Evolutionary conservation across 92 coral and sea anemone genomes (phyloP), one percentile per base, ranked within the genome.

Genomic region (Siderastrea radians): DNA sequence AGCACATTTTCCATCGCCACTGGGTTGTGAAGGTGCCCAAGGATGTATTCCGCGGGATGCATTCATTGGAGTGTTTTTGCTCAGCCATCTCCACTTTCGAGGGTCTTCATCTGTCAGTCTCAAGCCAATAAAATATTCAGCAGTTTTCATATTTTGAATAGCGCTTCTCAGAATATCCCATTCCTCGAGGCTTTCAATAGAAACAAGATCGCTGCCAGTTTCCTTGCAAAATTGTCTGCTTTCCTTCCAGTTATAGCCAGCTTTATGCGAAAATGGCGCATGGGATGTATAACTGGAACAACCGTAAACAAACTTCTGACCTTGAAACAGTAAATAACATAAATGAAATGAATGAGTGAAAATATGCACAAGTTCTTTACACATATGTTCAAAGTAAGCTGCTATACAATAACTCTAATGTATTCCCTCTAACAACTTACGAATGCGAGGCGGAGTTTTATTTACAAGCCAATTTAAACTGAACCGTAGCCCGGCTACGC

Each of bases 121-220:
- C 44, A 88, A 80, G 7, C 91, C 91, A 38, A 81, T 88, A 49
- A 79, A 88, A 57, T 75, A 88, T 65, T 88, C 81, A 45, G 4
- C 52, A 1, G 66, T 47, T 64, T 44, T 62, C 44, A 38, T 46
- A 14, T 44, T 72, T 50, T 65, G 58, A 15, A 87, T 19, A n/a
- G 52, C 65, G 47, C 60, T 61, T 50, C 54, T 66, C n/a, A 88
- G 53, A 43, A 81, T 72, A n/a, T 17, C 44, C 91, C 81, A 75
- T 45, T 88, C 87, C 43, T 46, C 59, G 6, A 2, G 0, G 7
- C 69, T 88, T 75, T 88, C 87, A 48, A 88, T 74, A 16, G 91
- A 88, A 10, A 88, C 91, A 55, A 88, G 79, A 19, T 81, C 77
- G 61, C 91, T 67, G 3, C 82, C 77, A 26, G 26, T 3, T 0